These are phyloP conservation scores for Pseudomyrmex cubaensis DNA, from an alignment of 1,140 invertebrate species.

Conservation along the genomic window DNA sequence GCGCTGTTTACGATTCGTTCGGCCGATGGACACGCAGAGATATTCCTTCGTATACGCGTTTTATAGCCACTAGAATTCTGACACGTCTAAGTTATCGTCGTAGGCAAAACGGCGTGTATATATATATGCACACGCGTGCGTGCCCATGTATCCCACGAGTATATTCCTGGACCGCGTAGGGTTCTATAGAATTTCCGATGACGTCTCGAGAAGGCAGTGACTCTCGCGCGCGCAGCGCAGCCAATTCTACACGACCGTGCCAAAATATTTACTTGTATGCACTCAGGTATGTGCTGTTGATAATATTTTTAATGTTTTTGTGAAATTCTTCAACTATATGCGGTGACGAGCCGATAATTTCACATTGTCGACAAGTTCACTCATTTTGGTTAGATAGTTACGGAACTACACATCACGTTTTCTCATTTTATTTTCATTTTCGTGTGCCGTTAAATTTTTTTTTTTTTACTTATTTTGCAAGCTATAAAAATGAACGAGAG, in stretches of 20 bases:
- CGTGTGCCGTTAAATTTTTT: too few relatives aligned
- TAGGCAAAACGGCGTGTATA: not conserved
- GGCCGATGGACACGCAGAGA: slow-evolving; percentile 56
- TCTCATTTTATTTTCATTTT: too few relatives aligned
- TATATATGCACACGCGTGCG: not conserved
- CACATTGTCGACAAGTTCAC: not conserved
- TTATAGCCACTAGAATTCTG: slow-evolving; percentile 64
- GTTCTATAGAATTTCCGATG: slow-evolving; percentile 52
- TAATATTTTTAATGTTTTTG: slow-evolving; percentile 36
- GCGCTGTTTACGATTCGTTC: slow-evolving; percentile 65
- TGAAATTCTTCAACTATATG: not conserved
- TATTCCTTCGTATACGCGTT: slow-evolving; percentile 58
- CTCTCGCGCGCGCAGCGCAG: not conserved
- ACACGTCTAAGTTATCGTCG: slow-evolving; percentile 64
- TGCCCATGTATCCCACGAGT: slow-evolving; percentile 6
- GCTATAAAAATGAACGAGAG: too few relatives aligned
- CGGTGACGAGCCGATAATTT: not conserved
- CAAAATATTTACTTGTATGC: slow-evolving; percentile 59
- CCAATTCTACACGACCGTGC: slow-evolving; percentile 18
- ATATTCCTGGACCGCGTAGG: slow-evolving; percentile 43
- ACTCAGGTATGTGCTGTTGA: slow-evolving; percentile 49
- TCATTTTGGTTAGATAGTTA: too few relatives aligned
- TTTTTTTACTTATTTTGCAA: too few relatives aligned
- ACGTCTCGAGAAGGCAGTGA: slow-evolving; percentile 22
- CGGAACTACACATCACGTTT: too few relatives aligned